These are phyloP conservation scores for Chesias legatella DNA, from an alignment of 2,888 invertebrate species.

Conservation along the genomic window DNA sequence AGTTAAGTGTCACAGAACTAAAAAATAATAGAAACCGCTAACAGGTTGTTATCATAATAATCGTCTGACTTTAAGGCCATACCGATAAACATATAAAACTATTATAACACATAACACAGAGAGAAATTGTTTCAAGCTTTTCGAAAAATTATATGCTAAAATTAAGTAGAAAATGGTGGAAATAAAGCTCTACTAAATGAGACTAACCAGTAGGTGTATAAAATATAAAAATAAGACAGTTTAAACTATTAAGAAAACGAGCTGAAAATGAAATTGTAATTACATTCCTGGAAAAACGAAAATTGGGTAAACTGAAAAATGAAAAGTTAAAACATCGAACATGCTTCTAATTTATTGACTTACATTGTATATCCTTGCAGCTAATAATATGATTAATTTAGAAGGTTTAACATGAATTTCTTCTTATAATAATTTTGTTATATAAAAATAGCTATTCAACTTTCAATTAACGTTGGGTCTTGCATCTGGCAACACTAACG, in stretches of 20 bases:
- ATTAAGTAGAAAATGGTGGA: too few relatives aligned
- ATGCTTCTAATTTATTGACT: slow-evolving; percentile 39
- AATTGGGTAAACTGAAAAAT: slow-evolving; percentile 15
- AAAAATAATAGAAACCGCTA: too few relatives aligned
- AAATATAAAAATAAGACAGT: slow-evolving; percentile 12
- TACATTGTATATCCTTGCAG: slow-evolving; percentile 57
- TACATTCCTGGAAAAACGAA: slow-evolving; percentile 12
- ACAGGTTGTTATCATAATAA: too few relatives aligned
- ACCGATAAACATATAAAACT: too few relatives aligned
- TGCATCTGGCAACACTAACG: too few relatives aligned
- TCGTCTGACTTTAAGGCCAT: too few relatives aligned
- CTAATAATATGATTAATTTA: slow-evolving; percentile 28
- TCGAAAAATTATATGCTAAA: too few relatives aligned
- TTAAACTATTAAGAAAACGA: slow-evolving; percentile 17
- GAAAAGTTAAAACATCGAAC: slow-evolving; percentile 18
- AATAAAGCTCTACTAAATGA: too few relatives aligned
- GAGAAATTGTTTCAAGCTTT: too few relatives aligned
- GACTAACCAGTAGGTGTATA: neutral
- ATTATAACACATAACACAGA: too few relatives aligned
- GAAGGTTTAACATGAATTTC: slow-evolving; percentile 13
- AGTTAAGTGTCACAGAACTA: too few relatives aligned
- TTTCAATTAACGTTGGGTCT: too few relatives aligned
- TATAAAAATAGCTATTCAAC: neutral
- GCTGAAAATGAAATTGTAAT: slow-evolving; percentile 7
- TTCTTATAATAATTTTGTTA: neutral